Conservation (phyloP, 2,113 vertebrate genomes). For the Microtus pennsylvanicus region DNA sequence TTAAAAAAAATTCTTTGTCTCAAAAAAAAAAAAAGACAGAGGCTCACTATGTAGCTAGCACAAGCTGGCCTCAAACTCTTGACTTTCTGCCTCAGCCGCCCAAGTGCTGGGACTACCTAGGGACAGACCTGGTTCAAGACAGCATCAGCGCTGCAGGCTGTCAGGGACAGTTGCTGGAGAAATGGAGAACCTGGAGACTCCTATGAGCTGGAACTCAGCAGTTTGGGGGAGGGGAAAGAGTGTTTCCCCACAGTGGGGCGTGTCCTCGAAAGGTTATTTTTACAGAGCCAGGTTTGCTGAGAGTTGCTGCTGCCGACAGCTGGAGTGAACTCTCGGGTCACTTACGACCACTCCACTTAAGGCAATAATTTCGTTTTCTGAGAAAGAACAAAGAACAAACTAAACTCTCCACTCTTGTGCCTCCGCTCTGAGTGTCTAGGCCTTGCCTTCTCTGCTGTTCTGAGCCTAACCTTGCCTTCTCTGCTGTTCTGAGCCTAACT, state of each 20-base stretch:
- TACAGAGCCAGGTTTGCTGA: conserved; percentile 9
- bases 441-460: neutral
- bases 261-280: neutral
- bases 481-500: conserved; percentile 3
- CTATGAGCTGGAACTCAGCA: neutral
- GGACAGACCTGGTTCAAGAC: neutral
- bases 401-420: neutral
- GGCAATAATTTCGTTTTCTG: conserved; percentile 37
- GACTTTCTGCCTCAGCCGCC: neutral
- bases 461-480: neutral
- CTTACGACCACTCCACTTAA: conserved; percentile 5
- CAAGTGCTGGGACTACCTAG: too few species aligned
- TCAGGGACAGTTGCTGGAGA: neutral
- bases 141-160: neutral
- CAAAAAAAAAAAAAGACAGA: neutral
- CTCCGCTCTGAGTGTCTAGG: neutral
- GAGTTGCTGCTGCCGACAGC: too few species aligned
- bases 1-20: neutral
- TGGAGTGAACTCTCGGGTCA: neutral
- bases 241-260: neutral
- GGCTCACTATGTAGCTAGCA: neutral
- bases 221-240: neutral
- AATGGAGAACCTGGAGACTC: neutral
- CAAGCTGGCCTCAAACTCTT: neutral
- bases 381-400: neutral